A percentile compares a stretch with the other conserved stretches of the same genome.
Conservation (phyloP, 1,140 invertebrate genomes). For the Apolygus lucorum region DNA sequence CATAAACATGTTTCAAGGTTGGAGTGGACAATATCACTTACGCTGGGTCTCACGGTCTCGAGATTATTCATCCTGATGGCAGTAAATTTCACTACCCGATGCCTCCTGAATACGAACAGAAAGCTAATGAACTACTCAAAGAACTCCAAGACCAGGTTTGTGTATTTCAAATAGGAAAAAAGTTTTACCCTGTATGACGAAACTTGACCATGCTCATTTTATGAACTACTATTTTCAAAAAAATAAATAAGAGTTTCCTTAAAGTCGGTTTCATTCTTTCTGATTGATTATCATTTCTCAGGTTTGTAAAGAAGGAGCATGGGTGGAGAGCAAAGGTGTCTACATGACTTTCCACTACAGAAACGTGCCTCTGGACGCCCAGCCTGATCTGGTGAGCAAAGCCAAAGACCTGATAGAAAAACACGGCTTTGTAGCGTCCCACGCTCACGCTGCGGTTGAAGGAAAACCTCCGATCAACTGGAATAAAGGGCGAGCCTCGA, state of each 20-base stretch:
- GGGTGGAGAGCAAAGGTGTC: slow-evolving; percentile 86
- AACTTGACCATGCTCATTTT: background rate
- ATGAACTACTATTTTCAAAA: background rate
- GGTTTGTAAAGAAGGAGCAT: slow-evolving; percentile 76
- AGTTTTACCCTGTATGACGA: background rate
- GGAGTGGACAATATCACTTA: slow-evolving; percentile 84
- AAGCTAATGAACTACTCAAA: slow-evolving; percentile 67
- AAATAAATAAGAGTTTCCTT: too few relatives aligned
- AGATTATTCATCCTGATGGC: slow-evolving; percentile 81
- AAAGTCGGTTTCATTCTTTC: too few relatives aligned
- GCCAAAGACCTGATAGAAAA: slow-evolving; percentile 62
- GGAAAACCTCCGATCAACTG: slow-evolving; percentile 80
- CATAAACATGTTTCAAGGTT: slow-evolving; percentile 42
- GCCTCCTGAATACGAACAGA: slow-evolving; percentile 73
- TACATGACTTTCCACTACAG: slow-evolving; percentile 81
- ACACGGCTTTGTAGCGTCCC: slow-evolving; percentile 64
- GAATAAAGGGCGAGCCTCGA: slow-evolving; percentile 83
- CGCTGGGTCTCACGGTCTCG: slow-evolving; percentile 80
- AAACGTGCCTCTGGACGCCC: slow-evolving; percentile 60
- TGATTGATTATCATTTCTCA: slow-evolving; percentile 25
- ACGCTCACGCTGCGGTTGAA: slow-evolving; percentile 75
- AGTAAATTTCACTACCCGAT: slow-evolving; percentile 85
- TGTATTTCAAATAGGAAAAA: background rate
- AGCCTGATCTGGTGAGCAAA: slow-evolving; percentile 53
- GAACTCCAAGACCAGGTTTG: slow-evolving; percentile 68